Evolutionary conservation across 2,888 invertebrate genomes (phyloP), one percentile per base, ranked within the genome.

Genomic region (Scaptomyza cyrtandrae): DNA sequence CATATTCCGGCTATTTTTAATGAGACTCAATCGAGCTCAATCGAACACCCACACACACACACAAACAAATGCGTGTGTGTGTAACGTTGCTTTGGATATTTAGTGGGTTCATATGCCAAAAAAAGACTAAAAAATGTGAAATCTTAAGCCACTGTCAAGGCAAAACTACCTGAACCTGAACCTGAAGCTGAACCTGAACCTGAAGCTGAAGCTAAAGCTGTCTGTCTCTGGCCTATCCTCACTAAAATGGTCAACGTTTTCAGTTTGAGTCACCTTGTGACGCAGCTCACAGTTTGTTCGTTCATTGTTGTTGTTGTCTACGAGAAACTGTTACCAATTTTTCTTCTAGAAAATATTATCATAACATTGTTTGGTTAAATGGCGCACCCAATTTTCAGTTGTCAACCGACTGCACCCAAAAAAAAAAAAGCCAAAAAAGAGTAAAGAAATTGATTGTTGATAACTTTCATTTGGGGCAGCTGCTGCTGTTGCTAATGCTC

Each of bases 81-180:
- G 39, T 1, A 37, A n/a, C 37, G n/a, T n/a, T 37, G 37, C n/a
- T 37, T 37, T 39, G 14, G 14, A 14, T 39, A 14, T 69, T 69
- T 80, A 29, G 29, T 33, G 33, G 10, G 33, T 33, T 33, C 33
- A 75, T 56, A 55, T 66, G 57, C 39, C 69, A 57, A 44, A 64
- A 7, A 11, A 49, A 39, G 4, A 5, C n/a, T 52, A 2, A 48
- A 13, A 11, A 49, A 45, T 52, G 43, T 58, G 73, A 80, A 72
- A 71, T 76, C 61, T 64, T 73, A 76, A 89, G 73, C 68, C 86
- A 59, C 45, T 74, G 77, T 75, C 85, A 85, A 88, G 89, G 85
- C 73, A 41, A 89, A 76, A 70, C 79, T 89, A 87, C 89, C 89
- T 85, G 78, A 75, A 54, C 60, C 60, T 13, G 33, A 33, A 33